A percentile compares a stretch with the other conserved stretches of the same genome.
These are phyloP conservation scores for Crotalus viridis DNA, from an alignment of 2,113 vertebrate genomes.

Conservation along the genomic window DNA sequence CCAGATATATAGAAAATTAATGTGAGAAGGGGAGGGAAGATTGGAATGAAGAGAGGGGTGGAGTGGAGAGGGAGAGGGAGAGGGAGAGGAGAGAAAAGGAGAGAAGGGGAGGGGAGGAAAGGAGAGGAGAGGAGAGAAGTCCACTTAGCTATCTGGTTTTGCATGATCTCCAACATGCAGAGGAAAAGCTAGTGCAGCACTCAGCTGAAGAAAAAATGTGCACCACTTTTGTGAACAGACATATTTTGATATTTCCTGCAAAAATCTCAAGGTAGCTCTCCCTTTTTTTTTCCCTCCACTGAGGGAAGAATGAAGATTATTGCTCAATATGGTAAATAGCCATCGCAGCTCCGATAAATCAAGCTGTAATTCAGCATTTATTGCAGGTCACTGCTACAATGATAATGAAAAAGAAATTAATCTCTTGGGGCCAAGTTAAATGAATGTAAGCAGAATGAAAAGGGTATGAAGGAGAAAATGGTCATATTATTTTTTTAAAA, in stretches of 20 bases:
- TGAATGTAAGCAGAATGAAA: constrained; percentile 33
- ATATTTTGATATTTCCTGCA: constrained; percentile 58
- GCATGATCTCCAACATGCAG: background rate
- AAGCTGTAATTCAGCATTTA: constrained; percentile 63
- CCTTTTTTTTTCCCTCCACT: constrained; percentile 9
- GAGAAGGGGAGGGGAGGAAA: background rate
- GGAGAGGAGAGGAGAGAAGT: background rate
- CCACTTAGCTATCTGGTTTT: background rate
- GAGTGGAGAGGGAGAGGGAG: too few species aligned
- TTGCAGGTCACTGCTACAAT: constrained; percentile 55
- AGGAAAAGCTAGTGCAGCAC: background rate
- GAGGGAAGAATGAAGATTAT: constrained; percentile 54
- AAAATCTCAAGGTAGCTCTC: constrained; percentile 30
- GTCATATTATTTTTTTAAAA: fast-evolving
- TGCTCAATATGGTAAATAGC: constrained; percentile 55
- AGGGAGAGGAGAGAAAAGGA: too few species aligned
- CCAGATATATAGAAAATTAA: background rate
- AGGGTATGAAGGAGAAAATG: background rate
- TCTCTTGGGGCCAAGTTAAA: constrained; percentile 60
- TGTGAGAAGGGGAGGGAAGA: background rate
- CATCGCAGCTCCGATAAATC: constrained; percentile 60
- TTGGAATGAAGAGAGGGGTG: too few species aligned
- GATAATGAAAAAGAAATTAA: constrained; percentile 66
- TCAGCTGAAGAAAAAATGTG: too few species aligned
- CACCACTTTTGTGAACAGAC: constrained; percentile 39